Evolutionary conservation across 1,140 invertebrate genomes (phyloP).

Genomic region (Hycleus cichorii): DNA sequence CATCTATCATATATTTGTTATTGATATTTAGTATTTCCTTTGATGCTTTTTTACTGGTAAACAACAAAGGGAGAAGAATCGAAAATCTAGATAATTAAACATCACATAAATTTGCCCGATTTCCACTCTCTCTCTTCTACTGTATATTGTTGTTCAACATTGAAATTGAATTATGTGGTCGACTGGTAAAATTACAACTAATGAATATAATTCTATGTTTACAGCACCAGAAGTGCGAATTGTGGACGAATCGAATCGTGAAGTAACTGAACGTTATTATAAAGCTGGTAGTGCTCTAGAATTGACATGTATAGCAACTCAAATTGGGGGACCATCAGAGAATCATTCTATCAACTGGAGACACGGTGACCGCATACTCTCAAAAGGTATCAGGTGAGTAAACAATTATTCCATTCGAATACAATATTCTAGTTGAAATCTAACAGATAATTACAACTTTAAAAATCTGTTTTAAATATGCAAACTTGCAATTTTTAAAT

Average conservation of each 20-base stretch:
- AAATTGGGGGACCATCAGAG: conserved; percentile 39
- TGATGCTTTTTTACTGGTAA: too few species aligned
- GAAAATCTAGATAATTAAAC: too few species aligned
- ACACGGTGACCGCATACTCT: conserved; percentile 33
- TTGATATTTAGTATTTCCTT: too few species aligned
- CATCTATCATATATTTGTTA: too few species aligned
- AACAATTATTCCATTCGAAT: conserved; percentile 6
- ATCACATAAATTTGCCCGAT: too few species aligned
- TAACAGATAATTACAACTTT: too few species aligned
- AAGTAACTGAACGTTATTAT: conserved; percentile 62
- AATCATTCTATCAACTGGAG: conserved; percentile 39
- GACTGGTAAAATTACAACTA: background rate
- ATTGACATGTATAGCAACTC: conserved; percentile 53
- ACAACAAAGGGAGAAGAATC: too few species aligned
- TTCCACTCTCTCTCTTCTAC: too few species aligned
- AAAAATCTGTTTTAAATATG: too few species aligned
- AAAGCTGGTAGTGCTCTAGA: conserved; percentile 65
- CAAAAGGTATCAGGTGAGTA: conserved; percentile 40
- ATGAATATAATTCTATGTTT: conserved; percentile 20
- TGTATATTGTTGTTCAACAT: too few species aligned
- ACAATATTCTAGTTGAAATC: background rate
- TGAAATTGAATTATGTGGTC: too few species aligned
- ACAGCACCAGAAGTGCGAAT: conserved; percentile 58
- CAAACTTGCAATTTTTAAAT: too few species aligned
- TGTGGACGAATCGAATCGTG: conserved; percentile 58